phyloP scores from a whole-genome alignment of 2,888 invertebrate species.

The Cryptocephalus primarius region DNA sequence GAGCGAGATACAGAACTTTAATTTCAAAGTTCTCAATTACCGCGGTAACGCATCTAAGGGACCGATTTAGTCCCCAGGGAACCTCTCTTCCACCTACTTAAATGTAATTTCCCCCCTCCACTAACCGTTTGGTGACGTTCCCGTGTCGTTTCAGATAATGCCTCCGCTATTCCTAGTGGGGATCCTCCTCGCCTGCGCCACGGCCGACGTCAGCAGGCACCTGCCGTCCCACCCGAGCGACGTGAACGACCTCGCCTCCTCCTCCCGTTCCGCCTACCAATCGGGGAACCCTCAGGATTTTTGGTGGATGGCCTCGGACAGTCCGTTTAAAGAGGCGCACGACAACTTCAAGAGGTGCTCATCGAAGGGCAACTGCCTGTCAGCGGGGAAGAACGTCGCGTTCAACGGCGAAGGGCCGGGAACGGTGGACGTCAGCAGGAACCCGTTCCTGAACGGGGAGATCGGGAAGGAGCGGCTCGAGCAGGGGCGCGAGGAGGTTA shows the following conservation, averaged over 20 bases:
- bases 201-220: constrained; percentile 7
- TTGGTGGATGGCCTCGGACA: constrained; percentile 52
- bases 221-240: constrained; percentile 18
- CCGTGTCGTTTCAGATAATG: not conserved
- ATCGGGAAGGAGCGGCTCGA: too few species aligned
- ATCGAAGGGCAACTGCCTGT: constrained; percentile 19
- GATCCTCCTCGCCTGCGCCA: not conserved
- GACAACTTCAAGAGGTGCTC: constrained; percentile 33
- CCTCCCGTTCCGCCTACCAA: constrained; percentile 6
- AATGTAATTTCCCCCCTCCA: too few species aligned
- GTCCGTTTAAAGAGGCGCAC: constrained; percentile 44
- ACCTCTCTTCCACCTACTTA: too few species aligned
- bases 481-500: constrained; percentile 4
- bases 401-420: not conserved
- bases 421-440: constrained; percentile 17
- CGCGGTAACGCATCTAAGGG: too few species aligned
- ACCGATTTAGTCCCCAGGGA: too few species aligned
- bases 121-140: too few species aligned
- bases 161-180: not conserved
- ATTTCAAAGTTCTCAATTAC: too few species aligned
- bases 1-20: too few species aligned
- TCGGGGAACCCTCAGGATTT: constrained; percentile 38
- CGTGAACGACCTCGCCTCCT: constrained; percentile 16
- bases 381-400: not conserved
- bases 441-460: constrained; percentile 17